A percentile compares a stretch with the other conserved stretches of the same genome.
Conservation (phyloP, 1,140 invertebrate genomes). For the Bombus difficillimus region DNA sequence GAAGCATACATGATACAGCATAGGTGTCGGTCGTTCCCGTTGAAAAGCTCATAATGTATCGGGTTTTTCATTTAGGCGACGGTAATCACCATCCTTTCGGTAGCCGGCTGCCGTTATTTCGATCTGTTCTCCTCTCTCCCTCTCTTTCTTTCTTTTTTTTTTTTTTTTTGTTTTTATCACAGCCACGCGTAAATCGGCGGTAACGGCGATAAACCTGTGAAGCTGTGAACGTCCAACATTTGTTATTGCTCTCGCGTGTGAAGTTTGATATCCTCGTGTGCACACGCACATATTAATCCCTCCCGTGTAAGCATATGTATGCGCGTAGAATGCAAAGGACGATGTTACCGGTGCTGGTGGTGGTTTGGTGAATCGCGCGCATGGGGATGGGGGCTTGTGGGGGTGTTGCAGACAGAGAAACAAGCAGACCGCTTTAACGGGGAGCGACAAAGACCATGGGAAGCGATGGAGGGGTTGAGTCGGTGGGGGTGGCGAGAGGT, state of each 20-base stretch:
- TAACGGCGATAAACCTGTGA: slow-evolving; percentile 70
- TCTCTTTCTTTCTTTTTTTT: not conserved
- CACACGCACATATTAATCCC: slow-evolving; percentile 61
- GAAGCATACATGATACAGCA: slow-evolving; percentile 1
- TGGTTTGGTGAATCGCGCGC: slow-evolving; percentile 62
- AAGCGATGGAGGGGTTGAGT: slow-evolving; percentile 37
- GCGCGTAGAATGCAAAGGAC: slow-evolving; percentile 64
- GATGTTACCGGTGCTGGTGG: slow-evolving; percentile 57
- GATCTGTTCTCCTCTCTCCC: slow-evolving; percentile 16
- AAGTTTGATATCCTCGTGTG: slow-evolving; percentile 76
- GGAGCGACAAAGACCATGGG: slow-evolving; percentile 3
- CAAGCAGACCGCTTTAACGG: not conserved
- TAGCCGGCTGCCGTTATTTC: slow-evolving; percentile 44
- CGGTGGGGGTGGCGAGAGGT: slow-evolving; percentile 42
- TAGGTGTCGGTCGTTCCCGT: not conserved
- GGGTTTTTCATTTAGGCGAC: slow-evolving; percentile 61
- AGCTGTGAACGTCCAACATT: slow-evolving; percentile 71
- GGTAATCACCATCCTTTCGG: slow-evolving; percentile 61
- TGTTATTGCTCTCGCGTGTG: slow-evolving; percentile 74
- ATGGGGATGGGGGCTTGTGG: slow-evolving; percentile 62
- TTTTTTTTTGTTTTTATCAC: slow-evolving; percentile 52
- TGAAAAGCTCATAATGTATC: slow-evolving; percentile 54
- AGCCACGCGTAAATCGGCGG: slow-evolving; percentile 64
- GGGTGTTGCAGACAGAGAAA: slow-evolving; percentile 57
- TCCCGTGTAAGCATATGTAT: slow-evolving; percentile 56